phyloP scores from a whole-genome alignment of 2,113 vertebrate species.

The Dipodomys ordii region DNA sequence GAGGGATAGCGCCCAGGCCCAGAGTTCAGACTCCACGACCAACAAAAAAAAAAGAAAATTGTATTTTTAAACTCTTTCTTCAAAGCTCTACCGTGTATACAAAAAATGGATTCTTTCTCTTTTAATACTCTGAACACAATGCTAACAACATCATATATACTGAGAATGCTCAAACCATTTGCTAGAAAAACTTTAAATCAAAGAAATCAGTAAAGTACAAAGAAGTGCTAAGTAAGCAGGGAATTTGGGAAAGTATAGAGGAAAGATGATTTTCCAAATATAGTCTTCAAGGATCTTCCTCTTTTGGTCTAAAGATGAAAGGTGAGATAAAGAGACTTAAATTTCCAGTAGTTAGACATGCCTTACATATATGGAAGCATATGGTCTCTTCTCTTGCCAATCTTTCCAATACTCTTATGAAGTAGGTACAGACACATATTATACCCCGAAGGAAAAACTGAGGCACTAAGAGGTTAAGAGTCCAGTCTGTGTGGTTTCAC shows the following conservation, averaged over 20 bases:
- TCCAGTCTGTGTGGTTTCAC: constrained; percentile 51
- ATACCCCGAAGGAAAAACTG: constrained; percentile 60
- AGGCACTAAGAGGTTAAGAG: constrained; percentile 80
- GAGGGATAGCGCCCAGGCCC: no score
- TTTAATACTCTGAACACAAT: constrained; percentile 42
- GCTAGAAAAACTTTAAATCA: constrained; percentile 30
- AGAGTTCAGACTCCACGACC: no score
- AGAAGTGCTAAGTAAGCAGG: background rate
- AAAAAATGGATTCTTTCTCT: background rate
- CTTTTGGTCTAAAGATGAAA: background rate
- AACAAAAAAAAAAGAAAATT: constrained; percentile 25
- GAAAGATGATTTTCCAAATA: constrained; percentile 38
- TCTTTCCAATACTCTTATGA: background rate
- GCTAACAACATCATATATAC: constrained; percentile 25
- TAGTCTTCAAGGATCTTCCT: constrained; percentile 9
- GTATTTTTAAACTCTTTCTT: constrained; percentile 26
- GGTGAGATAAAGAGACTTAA: background rate
- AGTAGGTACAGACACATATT: background rate
- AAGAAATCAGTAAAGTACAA: constrained; percentile 58
- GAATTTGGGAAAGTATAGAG: background rate
- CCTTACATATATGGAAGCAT: constrained; percentile 24
- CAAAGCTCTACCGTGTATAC: constrained; percentile 19
- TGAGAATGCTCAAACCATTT: constrained; percentile 29
- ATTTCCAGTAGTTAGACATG: background rate
- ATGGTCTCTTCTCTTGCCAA: background rate